Percentiles rank a stretch among this genome's conserved stretches.
Conservation (phyloP, 2,888 invertebrate species). For the Holacanthella duospinosa region DNA sequence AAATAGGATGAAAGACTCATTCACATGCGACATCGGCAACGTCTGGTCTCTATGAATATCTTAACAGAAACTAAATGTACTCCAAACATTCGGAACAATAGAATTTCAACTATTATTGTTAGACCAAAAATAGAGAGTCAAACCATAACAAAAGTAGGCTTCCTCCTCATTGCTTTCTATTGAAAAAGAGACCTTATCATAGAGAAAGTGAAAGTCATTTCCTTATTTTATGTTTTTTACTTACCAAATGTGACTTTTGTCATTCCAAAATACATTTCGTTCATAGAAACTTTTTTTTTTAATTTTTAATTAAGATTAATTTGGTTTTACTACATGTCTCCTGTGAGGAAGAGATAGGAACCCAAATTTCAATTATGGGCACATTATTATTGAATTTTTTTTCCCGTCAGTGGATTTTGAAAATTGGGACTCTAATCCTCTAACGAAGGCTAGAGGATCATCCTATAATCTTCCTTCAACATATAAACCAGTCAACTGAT, state of each 20-base stretch:
- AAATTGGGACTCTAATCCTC: no score
- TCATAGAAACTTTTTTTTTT: background rate
- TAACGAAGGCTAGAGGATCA: background rate
- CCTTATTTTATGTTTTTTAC: no score
- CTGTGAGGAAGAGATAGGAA: no score
- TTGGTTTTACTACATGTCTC: no score
- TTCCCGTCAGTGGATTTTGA: no score
- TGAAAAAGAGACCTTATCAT: no score
- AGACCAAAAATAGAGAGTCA: no score
- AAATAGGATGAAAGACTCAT: slow-evolving; percentile 2
- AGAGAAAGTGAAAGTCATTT: background rate
- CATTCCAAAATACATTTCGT: no score
- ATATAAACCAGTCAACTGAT: background rate
- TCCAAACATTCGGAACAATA: background rate
- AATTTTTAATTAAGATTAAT: background rate
- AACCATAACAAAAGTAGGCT: background rate
- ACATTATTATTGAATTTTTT: no score
- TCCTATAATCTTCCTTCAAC: background rate
- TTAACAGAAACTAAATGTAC: background rate
- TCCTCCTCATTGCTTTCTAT: background rate
- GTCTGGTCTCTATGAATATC: slow-evolving; percentile 2
- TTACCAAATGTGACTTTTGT: background rate
- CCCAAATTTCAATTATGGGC: no score
- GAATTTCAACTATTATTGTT: background rate
- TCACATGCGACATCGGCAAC: slow-evolving; percentile 1